phyloP scores from a whole-genome alignment of 1,140 invertebrate species.

The Sycophaga agraensis region DNA sequence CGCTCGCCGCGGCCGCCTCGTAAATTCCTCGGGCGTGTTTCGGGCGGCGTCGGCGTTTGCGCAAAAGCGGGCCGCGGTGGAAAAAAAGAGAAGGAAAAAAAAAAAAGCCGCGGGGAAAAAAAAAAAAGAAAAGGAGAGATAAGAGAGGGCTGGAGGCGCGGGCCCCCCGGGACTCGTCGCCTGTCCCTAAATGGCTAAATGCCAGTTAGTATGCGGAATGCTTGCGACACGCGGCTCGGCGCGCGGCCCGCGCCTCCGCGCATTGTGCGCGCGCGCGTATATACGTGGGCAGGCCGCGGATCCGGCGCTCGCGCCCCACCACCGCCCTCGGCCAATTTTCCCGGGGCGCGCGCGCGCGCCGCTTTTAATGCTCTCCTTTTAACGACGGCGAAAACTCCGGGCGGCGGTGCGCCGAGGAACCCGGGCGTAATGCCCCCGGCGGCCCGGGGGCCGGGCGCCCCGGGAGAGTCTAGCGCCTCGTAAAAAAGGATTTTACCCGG shows the following conservation, averaged over 20 bases:
- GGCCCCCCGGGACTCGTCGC: not conserved
- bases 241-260: conserved; percentile 2
- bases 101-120: no score
- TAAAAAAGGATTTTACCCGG: conserved; percentile 1
- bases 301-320: not conserved
- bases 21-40: no score
- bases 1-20: no score
- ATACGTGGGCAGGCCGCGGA: not conserved
- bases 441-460: no score
- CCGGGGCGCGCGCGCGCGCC: no score
- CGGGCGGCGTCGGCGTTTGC: no score
- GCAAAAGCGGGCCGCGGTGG: no score
- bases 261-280: not conserved
- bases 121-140: not conserved
- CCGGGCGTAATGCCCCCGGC: no score
- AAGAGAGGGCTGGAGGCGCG: not conserved
- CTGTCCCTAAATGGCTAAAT: conserved; percentile 12
- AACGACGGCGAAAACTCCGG: not conserved
- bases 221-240: conserved; percentile 21
- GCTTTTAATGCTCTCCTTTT: conserved; percentile 15
- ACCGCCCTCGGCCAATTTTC: conserved; percentile 2
- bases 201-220: not conserved
- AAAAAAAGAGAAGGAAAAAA: no score
- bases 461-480: conserved; percentile 13
- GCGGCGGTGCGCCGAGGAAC: not conserved